Evolutionary conservation across 2,888 invertebrate species (phyloP), one percentile per base, ranked within the genome.

Genomic region (Stictocephala bisonia): DNA sequence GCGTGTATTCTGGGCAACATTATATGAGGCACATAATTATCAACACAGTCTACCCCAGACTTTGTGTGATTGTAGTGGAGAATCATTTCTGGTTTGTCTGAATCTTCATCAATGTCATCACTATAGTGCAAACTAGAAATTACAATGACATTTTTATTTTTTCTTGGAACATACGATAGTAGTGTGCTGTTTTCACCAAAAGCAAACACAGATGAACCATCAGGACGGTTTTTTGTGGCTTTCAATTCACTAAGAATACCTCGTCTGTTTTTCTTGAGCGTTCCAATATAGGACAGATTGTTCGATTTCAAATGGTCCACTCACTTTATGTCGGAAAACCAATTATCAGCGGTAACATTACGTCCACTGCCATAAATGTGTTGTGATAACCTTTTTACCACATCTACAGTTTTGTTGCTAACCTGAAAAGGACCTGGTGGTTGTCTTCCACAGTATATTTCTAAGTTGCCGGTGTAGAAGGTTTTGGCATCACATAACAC

Each of bases 311-410:
- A 13, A 29, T 22, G 27, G 50, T 70, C 60, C 77, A 76, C 15
- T 56, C 40, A 75, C 77, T 80, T 9, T 7, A 15, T n/a, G 27
- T 13, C 13, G 18, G 51, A 11, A 24, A 51, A 51, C 80, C 77
- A 81, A 72, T 79, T 81, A 71, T 80, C 79, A 1, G 74, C 75
- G 7, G 81, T 80, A 15, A 81, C 53, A 73, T 80, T 80, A 56
- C 79, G 71, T 7, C 72, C 76, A 20, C 72, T 69, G 15, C 68
- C 60, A 40, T 50, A 22, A 1, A 78, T 68, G 13, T 71, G 75
- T 22, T 58, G 6, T 58, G 72, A 53, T 56, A 78, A 31, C 27
- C 75, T 29, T 72, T 77, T 71, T 13, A 75, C 77, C 27, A 76
- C 76, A 71, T 71, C 71, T 20, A 22, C 35, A 31, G 71, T 24